Conservation (phyloP, 2,113 vertebrate genomes). For the Pantherophis guttatus region DNA sequence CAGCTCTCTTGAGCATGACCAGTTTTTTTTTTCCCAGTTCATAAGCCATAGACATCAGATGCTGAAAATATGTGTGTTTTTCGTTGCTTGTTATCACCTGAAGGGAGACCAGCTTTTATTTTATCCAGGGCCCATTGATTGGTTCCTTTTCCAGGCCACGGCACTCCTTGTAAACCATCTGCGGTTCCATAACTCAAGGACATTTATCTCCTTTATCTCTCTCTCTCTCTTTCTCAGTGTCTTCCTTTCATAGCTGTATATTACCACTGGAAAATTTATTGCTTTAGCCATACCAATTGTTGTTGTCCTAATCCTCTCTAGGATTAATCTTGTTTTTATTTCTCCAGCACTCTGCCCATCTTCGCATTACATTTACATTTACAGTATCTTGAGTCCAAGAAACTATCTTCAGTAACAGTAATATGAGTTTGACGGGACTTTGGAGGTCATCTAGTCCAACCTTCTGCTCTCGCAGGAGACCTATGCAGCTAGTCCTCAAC, state of each 20-base stretch:
- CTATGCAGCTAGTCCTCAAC: background rate
- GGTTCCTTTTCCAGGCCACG: background rate
- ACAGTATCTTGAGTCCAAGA: background rate
- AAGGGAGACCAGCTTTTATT: background rate
- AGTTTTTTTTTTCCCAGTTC: background rate
- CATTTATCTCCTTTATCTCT: background rate
- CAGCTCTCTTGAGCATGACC: background rate
- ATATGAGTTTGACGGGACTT: background rate
- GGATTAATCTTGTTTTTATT: background rate
- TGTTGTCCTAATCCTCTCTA: background rate
- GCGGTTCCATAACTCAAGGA: background rate
- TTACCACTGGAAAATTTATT: background rate
- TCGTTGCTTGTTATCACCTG: background rate
- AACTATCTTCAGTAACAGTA: background rate
- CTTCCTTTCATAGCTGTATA: background rate
- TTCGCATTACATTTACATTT: background rate
- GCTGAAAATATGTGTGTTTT: background rate
- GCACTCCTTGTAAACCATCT: background rate
- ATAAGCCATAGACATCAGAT: background rate
- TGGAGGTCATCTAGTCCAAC: background rate
- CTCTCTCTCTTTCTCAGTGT: background rate
- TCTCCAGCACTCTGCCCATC: background rate
- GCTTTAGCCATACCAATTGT: background rate
- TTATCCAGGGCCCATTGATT: background rate
- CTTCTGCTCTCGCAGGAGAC: background rate